Evolutionary conservation across 2,113 vertebrate species (phyloP).

Genomic region (Trinectes maculatus): DNA sequence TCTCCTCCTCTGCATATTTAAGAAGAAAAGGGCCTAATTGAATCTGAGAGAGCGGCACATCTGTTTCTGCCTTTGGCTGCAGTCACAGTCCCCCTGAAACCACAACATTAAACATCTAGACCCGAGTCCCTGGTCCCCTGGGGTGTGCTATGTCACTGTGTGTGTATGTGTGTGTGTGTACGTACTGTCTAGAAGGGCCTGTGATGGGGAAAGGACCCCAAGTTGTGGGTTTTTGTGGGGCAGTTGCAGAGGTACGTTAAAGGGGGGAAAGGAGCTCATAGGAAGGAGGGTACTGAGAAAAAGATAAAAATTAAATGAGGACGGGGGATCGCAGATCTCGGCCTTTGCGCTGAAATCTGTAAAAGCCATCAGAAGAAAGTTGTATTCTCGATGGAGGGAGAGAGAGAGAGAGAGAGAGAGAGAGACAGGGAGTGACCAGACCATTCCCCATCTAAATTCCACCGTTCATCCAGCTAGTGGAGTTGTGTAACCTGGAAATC

Average conservation of each 20-base stretch:
- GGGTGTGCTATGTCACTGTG: constrained; percentile 34
- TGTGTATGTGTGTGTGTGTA: constrained; percentile 22
- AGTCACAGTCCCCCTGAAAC: constrained; percentile 73
- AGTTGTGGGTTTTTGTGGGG: constrained; percentile 46
- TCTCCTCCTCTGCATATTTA: constrained; percentile 45
- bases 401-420: constrained; percentile 12
- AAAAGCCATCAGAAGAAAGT: constrained; percentile 72
- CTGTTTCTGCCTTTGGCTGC: constrained; percentile 77
- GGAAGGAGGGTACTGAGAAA: neutral
- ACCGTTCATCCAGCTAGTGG: constrained; percentile 40
- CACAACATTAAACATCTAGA: constrained; percentile 76
- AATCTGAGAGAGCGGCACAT: constrained; percentile 73
- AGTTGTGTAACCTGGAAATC: constrained; percentile 55
- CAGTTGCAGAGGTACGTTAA: constrained; percentile 30
- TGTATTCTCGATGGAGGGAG: constrained; percentile 60
- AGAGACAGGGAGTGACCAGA: constrained; percentile 30
- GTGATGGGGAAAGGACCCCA: constrained; percentile 30
- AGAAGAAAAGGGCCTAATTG: constrained; percentile 67
- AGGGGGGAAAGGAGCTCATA: neutral
- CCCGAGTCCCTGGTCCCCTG: constrained; percentile 49
- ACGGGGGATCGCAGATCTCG: constrained; percentile 41
- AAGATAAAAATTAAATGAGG: constrained; percentile 25
- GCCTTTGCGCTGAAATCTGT: constrained; percentile 70
- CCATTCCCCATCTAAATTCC: constrained; percentile 55
- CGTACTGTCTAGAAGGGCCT: constrained; percentile 22